phyloP scores from a whole-genome alignment of 2,797 vertebrate species.

The Rhinichthys osculus region DNA sequence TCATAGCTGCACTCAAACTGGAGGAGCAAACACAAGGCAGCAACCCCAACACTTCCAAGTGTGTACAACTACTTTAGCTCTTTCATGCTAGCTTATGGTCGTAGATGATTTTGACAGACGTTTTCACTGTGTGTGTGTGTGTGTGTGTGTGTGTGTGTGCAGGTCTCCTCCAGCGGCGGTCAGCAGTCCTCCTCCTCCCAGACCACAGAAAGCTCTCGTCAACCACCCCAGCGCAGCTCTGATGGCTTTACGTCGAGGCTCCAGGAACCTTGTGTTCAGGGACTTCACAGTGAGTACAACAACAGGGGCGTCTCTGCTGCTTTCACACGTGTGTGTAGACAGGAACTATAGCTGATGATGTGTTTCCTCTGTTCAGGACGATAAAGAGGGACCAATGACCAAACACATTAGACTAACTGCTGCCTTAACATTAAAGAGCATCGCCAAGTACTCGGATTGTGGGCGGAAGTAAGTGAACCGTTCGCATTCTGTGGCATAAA shows the following conservation, averaged over 20 bases:
- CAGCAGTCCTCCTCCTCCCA: slow-evolving; percentile 83
- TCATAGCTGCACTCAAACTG: slow-evolving; percentile 93
- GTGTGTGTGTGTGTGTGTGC: not conserved
- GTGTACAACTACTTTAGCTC: slow-evolving; percentile 61
- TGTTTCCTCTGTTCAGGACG: slow-evolving; percentile 80
- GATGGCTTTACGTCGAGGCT: slow-evolving; percentile 97
- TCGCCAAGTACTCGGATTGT: slow-evolving; percentile 99
- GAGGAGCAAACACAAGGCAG: slow-evolving; percentile 93
- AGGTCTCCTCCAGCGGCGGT: slow-evolving; percentile 86
- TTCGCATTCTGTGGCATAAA: not conserved
- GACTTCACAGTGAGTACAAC: slow-evolving; percentile 93
- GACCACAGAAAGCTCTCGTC: slow-evolving; percentile 96
- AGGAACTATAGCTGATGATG: no score
- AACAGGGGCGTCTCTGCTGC: not conserved
- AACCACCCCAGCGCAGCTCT: slow-evolving; percentile 98
- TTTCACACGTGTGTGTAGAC: not conserved
- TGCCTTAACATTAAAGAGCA: slow-evolving; percentile 99
- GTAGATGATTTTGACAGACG: not conserved
- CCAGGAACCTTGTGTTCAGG: slow-evolving; percentile 98
- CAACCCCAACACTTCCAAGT: slow-evolving; percentile 94
- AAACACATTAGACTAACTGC: slow-evolving; percentile 99
- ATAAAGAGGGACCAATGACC: slow-evolving; percentile 99
- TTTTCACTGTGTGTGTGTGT: no score
- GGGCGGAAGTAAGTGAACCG: slow-evolving; percentile 90
- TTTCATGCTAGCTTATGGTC: not conserved